phyloP scores from a whole-genome alignment of 2,797 vertebrate genomes.

The Miichthys miiuy region DNA sequence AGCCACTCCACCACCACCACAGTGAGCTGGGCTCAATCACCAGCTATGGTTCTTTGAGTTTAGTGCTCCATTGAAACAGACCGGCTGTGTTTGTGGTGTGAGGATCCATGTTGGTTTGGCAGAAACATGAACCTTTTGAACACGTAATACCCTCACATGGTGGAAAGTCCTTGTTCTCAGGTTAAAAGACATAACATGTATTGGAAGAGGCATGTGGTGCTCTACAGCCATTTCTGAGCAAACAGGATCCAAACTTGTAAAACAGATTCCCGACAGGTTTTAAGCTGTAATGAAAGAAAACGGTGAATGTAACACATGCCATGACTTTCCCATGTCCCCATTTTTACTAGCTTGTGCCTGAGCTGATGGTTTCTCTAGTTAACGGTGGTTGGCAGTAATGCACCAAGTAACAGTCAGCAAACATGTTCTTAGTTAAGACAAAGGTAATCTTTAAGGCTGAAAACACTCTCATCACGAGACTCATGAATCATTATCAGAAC shows the following conservation, averaged over 20 bases:
- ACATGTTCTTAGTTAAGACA: neutral
- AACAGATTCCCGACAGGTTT: neutral
- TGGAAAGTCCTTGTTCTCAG: neutral
- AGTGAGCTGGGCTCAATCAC: slow-evolving; percentile 2
- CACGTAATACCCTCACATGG: neutral
- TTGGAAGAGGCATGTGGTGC: neutral
- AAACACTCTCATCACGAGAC: neutral
- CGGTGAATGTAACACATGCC: neutral
- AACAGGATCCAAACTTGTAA: neutral
- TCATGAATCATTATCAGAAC: neutral
- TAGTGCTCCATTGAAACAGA: neutral
- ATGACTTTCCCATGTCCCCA: no score
- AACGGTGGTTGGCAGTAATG: neutral
- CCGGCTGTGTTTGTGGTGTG: neutral
- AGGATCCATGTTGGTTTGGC: neutral
- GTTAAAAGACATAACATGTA: neutral
- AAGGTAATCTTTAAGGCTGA: neutral
- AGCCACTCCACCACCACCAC: neutral
- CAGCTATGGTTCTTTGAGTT: slow-evolving; percentile 5
- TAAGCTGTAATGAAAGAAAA: neutral
- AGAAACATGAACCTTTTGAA: slow-evolving; percentile 15
- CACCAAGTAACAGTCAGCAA: neutral
- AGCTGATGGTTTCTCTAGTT: neutral
- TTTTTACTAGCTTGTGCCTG: neutral
- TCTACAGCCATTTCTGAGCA: neutral